phyloP scores from a whole-genome alignment of 2,888 invertebrate genomes.

The Megamerina dolium region DNA sequence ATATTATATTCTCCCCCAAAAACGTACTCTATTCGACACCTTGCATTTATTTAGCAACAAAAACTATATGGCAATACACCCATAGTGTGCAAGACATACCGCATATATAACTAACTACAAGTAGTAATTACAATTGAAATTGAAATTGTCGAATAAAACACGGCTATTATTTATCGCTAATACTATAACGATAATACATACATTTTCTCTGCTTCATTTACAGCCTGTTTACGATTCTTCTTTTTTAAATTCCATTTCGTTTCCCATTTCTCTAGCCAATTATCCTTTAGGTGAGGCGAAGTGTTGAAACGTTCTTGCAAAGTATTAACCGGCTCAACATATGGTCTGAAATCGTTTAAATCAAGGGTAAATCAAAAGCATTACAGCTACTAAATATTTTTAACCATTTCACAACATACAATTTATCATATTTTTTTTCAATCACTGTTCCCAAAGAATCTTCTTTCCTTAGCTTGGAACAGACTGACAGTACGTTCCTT shows the following conservation, averaged over 20 bases:
- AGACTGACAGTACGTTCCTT: conserved; percentile 26
- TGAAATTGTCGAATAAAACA: too few relatives aligned
- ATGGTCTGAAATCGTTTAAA: conserved; percentile 30
- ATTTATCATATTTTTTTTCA: background rate
- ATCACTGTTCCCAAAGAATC: background rate
- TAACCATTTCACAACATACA: background rate
- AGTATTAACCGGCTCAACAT: conserved; percentile 51
- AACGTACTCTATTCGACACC: too few relatives aligned
- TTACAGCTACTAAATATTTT: background rate
- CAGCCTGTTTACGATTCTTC: conserved; percentile 48
- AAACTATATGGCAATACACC: too few relatives aligned
- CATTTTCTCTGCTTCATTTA: conserved; percentile 51
- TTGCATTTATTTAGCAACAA: too few relatives aligned
- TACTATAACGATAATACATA: conserved; percentile 39
- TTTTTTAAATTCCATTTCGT: conserved; percentile 50
- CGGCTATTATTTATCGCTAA: too few relatives aligned
- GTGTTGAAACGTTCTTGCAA: conserved; percentile 55
- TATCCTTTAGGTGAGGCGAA: conserved; percentile 50
- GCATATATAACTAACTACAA: too few relatives aligned
- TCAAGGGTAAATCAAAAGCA: conserved; percentile 37
- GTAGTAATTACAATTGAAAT: too few relatives aligned
- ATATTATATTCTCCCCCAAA: background rate
- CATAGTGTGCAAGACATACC: too few relatives aligned
- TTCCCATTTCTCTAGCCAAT: conserved; percentile 55
- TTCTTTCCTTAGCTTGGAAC: too few relatives aligned